Percentiles rank a stretch among this genome's conserved stretches.
phyloP scores from a whole-genome alignment of 2,888 invertebrate genomes.

The Patella depressa region DNA sequence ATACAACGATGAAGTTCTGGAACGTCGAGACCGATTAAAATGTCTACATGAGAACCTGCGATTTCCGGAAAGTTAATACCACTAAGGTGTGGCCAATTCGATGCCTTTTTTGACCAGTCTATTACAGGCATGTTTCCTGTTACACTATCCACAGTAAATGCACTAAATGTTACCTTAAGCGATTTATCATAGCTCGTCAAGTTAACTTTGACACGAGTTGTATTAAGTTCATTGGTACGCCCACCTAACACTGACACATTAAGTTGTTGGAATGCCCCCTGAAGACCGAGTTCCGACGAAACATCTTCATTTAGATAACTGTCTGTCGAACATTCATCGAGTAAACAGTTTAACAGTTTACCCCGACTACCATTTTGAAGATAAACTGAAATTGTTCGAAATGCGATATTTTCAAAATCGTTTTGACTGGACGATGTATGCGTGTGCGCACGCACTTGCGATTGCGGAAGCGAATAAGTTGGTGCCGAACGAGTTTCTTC shows the following conservation, averaged over 20 bases:
- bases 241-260: neutral
- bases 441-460: neutral
- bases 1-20: neutral
- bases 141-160: neutral
- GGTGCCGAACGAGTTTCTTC: neutral
- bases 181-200: neutral
- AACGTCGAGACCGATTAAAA: neutral
- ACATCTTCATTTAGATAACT: neutral
- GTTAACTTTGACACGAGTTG: neutral
- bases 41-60: neutral
- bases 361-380: neutral
- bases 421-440: neutral
- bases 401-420: neutral
- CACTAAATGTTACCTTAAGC: neutral
- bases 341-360: no score
- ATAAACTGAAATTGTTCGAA: neutral
- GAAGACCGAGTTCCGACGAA: neutral
- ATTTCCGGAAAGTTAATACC: neutral
- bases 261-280: neutral
- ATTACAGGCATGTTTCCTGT: neutral
- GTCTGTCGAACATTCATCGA: neutral
- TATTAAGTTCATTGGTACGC: neutral
- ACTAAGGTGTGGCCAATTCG: neutral
- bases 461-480: neutral
- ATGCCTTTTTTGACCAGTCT: neutral